A percentile compares a stretch with the other conserved stretches of the same genome.
Conservation (phyloP, 2,888 invertebrate species). For the Eupsilia transversa region DNA sequence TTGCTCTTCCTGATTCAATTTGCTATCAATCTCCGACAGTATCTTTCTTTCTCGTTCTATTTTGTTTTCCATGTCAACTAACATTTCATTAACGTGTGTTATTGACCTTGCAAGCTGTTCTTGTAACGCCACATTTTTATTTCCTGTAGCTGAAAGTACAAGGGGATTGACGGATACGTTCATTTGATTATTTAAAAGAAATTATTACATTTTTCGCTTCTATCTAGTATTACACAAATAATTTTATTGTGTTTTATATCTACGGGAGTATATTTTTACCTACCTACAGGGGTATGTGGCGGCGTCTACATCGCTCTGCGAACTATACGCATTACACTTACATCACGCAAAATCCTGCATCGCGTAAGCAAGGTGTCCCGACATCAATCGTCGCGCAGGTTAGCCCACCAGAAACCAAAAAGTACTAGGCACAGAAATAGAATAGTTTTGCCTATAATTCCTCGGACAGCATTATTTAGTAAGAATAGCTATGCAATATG, state of each 20-base stretch:
- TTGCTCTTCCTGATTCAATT: not conserved
- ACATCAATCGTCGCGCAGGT: too few species aligned
- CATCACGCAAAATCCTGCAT: too few species aligned
- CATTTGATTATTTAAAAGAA: not conserved
- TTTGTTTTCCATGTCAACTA: constrained; percentile 16
- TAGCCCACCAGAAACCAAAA: too few species aligned
- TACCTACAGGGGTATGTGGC: not conserved
- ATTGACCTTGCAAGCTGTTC: constrained; percentile 15
- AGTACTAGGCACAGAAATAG: too few species aligned
- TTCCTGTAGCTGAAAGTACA: constrained; percentile 15
- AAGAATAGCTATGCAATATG: too few species aligned
- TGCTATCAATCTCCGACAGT: not conserved
- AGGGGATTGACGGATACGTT: not conserved
- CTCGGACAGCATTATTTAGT: too few species aligned
- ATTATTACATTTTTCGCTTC: not conserved
- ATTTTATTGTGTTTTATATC: not conserved
- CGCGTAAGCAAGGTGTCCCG: too few species aligned
- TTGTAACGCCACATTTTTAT: constrained; percentile 7
- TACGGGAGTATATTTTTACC: not conserved
- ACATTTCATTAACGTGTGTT: constrained; percentile 9
- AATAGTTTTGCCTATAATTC: too few species aligned
- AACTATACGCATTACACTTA: too few species aligned
- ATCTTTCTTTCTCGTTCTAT: constrained; percentile 13
- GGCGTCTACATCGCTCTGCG: too few species aligned
- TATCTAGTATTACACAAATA: too few species aligned